Conservation (phyloP, 2,113 vertebrate species). For the Podarcis cretensis region DNA sequence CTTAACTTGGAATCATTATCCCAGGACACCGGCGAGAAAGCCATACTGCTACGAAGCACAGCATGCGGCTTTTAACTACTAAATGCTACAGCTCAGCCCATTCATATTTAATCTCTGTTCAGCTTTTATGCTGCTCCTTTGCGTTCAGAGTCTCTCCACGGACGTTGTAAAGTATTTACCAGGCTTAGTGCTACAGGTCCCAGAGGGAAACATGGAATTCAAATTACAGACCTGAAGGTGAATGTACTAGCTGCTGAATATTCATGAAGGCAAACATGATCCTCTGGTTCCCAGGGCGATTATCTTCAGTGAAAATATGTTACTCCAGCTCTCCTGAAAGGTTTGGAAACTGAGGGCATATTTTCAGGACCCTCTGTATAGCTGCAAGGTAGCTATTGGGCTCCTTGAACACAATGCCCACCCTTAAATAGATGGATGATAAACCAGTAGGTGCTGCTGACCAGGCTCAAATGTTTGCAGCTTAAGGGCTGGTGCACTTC, state of each 20-base stretch:
- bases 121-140: background rate
- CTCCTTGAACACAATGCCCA: background rate
- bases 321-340: background rate
- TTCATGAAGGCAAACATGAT: background rate
- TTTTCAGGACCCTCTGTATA: background rate
- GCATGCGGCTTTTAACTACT: background rate
- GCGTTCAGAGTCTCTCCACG: background rate
- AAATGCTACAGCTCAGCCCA: background rate
- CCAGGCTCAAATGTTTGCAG: background rate
- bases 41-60: background rate
- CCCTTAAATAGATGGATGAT: background rate
- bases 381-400: no score
- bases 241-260: background rate
- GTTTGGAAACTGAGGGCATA: background rate
- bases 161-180: constrained; percentile 25
- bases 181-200: background rate
- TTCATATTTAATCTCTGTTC: constrained; percentile 23
- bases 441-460: background rate
- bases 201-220: background rate
- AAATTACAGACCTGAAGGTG: background rate
- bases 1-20: background rate
- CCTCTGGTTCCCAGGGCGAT: background rate
- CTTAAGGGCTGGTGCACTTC: background rate
- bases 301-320: background rate
- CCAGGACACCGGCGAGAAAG: background rate